Conservation (phyloP, 2,113 vertebrate genomes). For the Syrrhaptes paradoxus region DNA sequence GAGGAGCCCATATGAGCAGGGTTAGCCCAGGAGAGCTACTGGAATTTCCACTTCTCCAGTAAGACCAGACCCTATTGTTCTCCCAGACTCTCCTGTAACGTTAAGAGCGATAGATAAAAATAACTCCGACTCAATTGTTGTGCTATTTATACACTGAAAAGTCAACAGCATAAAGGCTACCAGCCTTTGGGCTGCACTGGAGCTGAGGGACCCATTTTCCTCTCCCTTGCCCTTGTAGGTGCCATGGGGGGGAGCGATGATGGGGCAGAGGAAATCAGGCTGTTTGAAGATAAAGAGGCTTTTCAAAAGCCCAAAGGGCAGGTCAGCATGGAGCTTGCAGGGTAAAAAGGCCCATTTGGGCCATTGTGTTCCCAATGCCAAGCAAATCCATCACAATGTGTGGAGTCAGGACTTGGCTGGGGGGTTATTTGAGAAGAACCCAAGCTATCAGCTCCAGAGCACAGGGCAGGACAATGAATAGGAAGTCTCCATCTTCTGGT, state of each 20-base stretch:
- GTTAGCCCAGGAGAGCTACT: neutral
- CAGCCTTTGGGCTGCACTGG: neutral
- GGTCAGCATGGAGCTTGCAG: neutral
- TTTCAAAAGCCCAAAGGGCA: conserved; percentile 20
- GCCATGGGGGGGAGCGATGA: neutral
- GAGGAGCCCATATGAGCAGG: neutral
- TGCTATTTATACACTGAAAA: conserved; percentile 40
- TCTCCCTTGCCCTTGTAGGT: neutral
- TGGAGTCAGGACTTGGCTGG: neutral
- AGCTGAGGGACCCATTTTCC: neutral
- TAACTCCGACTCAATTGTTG: neutral
- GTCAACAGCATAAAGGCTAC: neutral
- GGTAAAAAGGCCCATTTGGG: neutral
- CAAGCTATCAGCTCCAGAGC: neutral
- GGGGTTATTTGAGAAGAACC: neutral
- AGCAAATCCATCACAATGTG: neutral
- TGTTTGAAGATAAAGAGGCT: neutral
- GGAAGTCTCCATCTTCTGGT: neutral
- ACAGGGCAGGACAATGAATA: neutral
- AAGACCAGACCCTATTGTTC: neutral
- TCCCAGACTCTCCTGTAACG: neutral
- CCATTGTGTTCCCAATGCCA: neutral
- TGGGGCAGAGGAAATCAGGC: neutral
- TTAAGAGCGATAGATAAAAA: conserved; percentile 35
- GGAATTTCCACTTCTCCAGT: neutral